Evolutionary conservation across 2,888 invertebrate genomes (phyloP).

Genomic region (Alviniconcha strummeri): DNA sequence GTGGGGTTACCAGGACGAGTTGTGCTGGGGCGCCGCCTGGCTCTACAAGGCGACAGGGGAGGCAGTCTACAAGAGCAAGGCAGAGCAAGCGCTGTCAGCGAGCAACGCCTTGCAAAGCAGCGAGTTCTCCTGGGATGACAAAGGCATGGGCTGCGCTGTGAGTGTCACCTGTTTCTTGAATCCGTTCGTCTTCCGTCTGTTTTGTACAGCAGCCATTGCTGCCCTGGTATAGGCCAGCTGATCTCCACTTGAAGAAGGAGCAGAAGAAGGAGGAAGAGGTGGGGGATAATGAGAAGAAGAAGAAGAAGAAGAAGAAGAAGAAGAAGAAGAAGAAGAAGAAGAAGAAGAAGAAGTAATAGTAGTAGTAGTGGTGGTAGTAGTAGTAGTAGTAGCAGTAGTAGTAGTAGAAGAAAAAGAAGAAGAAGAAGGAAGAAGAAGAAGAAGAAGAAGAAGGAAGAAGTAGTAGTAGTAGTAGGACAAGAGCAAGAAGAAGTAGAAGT

Average conservation of each 20-base stretch:
- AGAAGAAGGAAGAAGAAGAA: too few species aligned
- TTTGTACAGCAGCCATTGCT: not conserved
- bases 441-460: too few species aligned
- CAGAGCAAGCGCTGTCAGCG: conserved; percentile 28
- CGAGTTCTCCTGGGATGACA: conserved; percentile 43
- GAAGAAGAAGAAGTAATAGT: too few species aligned
- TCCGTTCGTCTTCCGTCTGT: not conserved
- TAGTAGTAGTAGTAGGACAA: too few species aligned
- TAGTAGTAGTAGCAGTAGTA: too few species aligned
- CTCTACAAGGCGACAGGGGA: conserved; percentile 55
- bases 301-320: not conserved
- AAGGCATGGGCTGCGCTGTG: conserved; percentile 40
- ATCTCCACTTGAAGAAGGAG: too few species aligned
- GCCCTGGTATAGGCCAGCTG: too few species aligned
- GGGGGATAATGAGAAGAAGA: too few species aligned
- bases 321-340: too few species aligned
- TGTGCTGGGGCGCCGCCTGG: conserved; percentile 57
- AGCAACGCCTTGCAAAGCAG: conserved; percentile 8
- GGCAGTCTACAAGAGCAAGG: conserved; percentile 47
- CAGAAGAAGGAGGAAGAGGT: too few species aligned
- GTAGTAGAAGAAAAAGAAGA: too few species aligned
- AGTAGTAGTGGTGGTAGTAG: not conserved
- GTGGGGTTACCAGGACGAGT: conserved; percentile 50
- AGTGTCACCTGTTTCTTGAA: not conserved
- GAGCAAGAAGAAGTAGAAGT: not conserved